A percentile compares a stretch with the other conserved stretches of the same genome.
These are phyloP conservation scores for Macrotis lagotis DNA, from an alignment of 2,113 vertebrate species.

Conservation along the genomic window DNA sequence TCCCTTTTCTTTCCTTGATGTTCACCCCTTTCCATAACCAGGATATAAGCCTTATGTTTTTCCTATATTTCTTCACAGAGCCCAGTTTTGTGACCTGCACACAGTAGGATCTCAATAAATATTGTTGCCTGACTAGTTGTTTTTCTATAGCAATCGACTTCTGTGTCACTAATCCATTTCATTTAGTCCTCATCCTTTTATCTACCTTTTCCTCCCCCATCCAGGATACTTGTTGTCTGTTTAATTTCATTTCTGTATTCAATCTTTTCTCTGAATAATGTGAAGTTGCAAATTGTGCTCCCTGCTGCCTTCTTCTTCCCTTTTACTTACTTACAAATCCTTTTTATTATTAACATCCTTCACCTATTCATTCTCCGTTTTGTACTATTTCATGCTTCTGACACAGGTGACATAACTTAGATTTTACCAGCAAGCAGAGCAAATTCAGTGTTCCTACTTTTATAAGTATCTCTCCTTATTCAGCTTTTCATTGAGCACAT, in stretches of 20 bases:
- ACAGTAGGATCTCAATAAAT: background rate
- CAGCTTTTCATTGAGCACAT: background rate
- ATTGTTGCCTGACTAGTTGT: background rate
- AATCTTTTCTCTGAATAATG: background rate
- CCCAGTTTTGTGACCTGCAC: no score
- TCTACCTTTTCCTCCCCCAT: background rate
- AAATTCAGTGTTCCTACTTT: background rate
- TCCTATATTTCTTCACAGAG: background rate
- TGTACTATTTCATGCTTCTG: background rate
- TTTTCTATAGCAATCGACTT: background rate
- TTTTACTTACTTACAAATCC: background rate
- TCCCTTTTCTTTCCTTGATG: background rate
- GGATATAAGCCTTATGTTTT: fast-evolving
- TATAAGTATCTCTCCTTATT: background rate
- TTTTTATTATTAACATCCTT: background rate
- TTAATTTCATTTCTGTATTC: background rate
- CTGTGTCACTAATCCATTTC: background rate
- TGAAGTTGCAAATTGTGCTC: background rate
- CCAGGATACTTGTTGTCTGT: background rate
- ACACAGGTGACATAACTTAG: background rate
- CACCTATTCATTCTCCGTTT: background rate
- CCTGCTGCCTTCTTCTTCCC: slow-evolving; percentile 22
- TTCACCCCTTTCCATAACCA: background rate
- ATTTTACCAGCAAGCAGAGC: background rate
- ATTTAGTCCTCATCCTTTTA: background rate